Evolutionary conservation across 2,888 invertebrate species (phyloP), one percentile per base, ranked within the genome.

Genomic region (Apotomis turbidana): DNA sequence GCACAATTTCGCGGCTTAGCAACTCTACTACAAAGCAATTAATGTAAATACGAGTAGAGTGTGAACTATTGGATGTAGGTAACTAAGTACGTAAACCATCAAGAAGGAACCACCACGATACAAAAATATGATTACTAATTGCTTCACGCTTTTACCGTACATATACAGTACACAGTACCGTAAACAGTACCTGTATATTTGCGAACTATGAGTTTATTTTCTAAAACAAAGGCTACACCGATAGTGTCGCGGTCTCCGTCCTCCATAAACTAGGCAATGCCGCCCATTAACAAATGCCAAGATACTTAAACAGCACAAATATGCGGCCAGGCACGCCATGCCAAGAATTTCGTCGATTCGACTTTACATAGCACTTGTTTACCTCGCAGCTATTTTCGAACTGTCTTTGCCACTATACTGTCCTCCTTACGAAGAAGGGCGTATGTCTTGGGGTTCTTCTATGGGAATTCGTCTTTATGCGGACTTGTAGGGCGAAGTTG

Each of bases 311-410:
- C 78, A 77, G 80, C 80, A 78, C 83, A 89, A 88, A 87, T 87
- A 88, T 87, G 87, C 87, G 84, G 83, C 79, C 84, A 78, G 78
- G 81, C 80, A 78, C 74, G 82, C 85, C 84, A 88, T 89, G 89
- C 86, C 87, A 90, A 89, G 90, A 90, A 91, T 92, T 90, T 88
- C 84, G 87, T 85, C 83, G 85, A 87, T 82, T 85, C 85, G 84
- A 81, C 86, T 90, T 86, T 85, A 84, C 87, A 82, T 79, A 82
- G 84, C 85, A 84, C 87, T 89, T 88, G 90, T 90, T 91, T 90
- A 88, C 90, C 87, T 89, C 89, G 87, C 81, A 79, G 87, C 85
- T 89, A 88, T 87, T 87, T 86, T 85, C 85, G 85, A 84, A 82
- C 67, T 71, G 69, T 68, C 71, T 75, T 74, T 76, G 75, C 66